Conservation (phyloP, 2,888 invertebrate species). For the Stictocephala bisonia region DNA sequence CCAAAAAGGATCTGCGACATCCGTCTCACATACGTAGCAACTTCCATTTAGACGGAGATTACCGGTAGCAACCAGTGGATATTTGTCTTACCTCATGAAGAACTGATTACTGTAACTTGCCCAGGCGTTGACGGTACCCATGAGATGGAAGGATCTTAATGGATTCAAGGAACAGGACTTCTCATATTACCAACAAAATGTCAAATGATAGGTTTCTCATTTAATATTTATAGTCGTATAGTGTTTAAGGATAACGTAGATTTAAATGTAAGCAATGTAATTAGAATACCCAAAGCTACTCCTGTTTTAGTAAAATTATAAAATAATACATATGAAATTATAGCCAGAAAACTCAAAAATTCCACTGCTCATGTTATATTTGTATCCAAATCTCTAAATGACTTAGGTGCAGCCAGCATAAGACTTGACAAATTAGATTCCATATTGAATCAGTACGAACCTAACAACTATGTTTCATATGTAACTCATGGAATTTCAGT, state of each 20-base stretch:
- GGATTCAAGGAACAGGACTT: not conserved
- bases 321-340: conserved; percentile 1
- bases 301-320: not conserved
- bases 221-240: not conserved
- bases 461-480: not conserved
- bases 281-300: not conserved
- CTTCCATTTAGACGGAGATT: conserved; percentile 24
- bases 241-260: not conserved
- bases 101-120: conserved; percentile 4
- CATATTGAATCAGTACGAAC: conserved; percentile 1
- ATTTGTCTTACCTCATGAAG: conserved; percentile 5
- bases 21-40: not conserved
- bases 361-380: conserved; percentile 4
- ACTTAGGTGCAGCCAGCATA: not conserved
- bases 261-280: conserved; percentile 3
- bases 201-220: conserved; percentile 7
- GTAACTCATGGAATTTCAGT: not conserved
- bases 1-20: not conserved
- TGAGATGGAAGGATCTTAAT: not conserved
- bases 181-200: not conserved
- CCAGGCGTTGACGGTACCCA: not conserved
- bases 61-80: not conserved
- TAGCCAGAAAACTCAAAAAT: conserved; percentile 5
- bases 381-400: conserved; percentile 21
- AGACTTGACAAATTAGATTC: not conserved